Evolutionary conservation across 2,888 invertebrate genomes (phyloP).

Genomic region (Drosophila ustulata): DNA sequence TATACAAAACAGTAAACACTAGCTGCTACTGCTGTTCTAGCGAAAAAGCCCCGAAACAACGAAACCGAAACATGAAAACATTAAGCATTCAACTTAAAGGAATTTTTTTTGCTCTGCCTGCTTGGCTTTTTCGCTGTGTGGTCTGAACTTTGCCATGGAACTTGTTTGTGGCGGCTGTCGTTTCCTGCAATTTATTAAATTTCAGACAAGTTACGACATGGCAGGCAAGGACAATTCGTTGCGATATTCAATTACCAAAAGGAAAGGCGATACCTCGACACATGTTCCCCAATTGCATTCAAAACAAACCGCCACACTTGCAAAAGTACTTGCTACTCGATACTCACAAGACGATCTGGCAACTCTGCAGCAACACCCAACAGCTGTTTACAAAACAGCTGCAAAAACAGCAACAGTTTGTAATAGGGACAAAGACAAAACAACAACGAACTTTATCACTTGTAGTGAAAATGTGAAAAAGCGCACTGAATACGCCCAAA

Average conservation of each 20-base stretch:
- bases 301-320: conserved; percentile 30
- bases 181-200: conserved; percentile 71
- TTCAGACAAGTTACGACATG: conserved; percentile 47
- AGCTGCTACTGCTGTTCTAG: conserved; percentile 52
- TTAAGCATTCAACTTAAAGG: conserved; percentile 16
- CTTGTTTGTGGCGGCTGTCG: conserved; percentile 49
- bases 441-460: background rate
- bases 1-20: conserved; percentile 25
- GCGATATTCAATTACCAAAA: conserved; percentile 62
- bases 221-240: conserved; percentile 59
- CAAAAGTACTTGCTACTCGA: conserved; percentile 21
- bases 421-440: conserved; percentile 37
- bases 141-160: conserved; percentile 64
- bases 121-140: conserved; percentile 48
- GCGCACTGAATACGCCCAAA: conserved; percentile 17
- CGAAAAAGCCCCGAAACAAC: conserved; percentile 40
- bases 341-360: conserved; percentile 25
- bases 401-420: conserved; percentile 33
- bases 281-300: conserved; percentile 13
- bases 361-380: conserved; percentile 14
- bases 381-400: conserved; percentile 31
- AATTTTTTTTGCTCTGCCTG: conserved; percentile 22
- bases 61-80: conserved; percentile 24
- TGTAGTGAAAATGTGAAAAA: conserved; percentile 46
- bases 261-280: conserved; percentile 33